phyloP scores from a whole-genome alignment of 2,113 vertebrate genomes.

The Cygnus atratus region DNA sequence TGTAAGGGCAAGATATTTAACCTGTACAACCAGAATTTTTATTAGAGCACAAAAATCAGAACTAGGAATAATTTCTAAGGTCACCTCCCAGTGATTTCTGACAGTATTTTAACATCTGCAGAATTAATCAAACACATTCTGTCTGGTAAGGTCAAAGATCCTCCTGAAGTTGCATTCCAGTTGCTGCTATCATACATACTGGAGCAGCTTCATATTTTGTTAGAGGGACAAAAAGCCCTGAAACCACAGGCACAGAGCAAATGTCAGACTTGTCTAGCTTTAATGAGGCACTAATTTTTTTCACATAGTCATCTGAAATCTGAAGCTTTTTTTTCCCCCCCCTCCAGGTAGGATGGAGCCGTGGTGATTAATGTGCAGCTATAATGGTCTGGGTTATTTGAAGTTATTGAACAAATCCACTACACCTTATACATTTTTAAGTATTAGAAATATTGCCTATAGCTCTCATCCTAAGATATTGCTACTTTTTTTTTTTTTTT shows the following conservation, averaged over 20 bases:
- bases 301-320: neutral
- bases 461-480: neutral
- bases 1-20: slow-evolving; percentile 40
- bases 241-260: slow-evolving; percentile 58
- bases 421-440: neutral
- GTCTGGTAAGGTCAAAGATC: slow-evolving; percentile 55
- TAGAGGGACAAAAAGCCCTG: slow-evolving; percentile 34
- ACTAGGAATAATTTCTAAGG: slow-evolving; percentile 19
- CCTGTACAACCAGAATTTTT: slow-evolving; percentile 23
- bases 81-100: slow-evolving; percentile 16
- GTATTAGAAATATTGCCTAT: neutral
- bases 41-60: slow-evolving; percentile 7
- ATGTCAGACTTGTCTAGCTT: slow-evolving; percentile 47
- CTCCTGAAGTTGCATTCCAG: slow-evolving; percentile 41
- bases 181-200: slow-evolving; percentile 14
- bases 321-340: neutral
- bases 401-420: neutral
- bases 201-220: slow-evolving; percentile 22
- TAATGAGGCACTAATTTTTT: slow-evolving; percentile 59
- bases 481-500: neutral
- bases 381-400: neutral
- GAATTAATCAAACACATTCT: slow-evolving; percentile 45
- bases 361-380: neutral
- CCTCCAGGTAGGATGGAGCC: neutral
- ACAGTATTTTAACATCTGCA: slow-evolving; percentile 49